These are phyloP conservation scores for Gibbula magus DNA, from an alignment of 2,888 invertebrate species.

Conservation along the genomic window DNA sequence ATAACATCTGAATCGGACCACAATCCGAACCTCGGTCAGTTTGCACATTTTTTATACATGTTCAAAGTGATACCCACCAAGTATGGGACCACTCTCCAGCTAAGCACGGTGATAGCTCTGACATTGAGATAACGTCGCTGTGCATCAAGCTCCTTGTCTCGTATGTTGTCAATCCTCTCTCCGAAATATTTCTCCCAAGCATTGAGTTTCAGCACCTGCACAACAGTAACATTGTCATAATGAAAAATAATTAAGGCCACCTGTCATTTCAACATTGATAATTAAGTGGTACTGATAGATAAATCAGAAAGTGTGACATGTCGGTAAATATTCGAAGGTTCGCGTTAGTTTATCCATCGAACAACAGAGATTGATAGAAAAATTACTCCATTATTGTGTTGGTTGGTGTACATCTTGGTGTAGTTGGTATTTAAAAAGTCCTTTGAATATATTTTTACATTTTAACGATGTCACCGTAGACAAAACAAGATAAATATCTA, in stretches of 20 bases:
- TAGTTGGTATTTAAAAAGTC: too few relatives aligned
- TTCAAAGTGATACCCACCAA: not conserved
- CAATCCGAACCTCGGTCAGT: too few relatives aligned
- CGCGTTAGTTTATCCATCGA: too few relatives aligned
- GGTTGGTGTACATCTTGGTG: too few relatives aligned
- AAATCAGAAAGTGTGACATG: not conserved
- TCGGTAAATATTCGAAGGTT: too few relatives aligned
- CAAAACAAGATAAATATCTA: too few relatives aligned
- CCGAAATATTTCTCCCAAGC: slow-evolving; percentile 19
- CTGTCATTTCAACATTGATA: not conserved
- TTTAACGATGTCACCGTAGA: too few relatives aligned
- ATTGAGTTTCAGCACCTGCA: slow-evolving; percentile 1
- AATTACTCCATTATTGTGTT: too few relatives aligned
- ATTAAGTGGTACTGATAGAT: not conserved
- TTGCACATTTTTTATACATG: too few relatives aligned
- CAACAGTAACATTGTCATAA: not conserved
- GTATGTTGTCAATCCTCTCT: not conserved
- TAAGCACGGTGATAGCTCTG: not conserved
- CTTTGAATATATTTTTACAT: too few relatives aligned
- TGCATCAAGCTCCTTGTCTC: not conserved
- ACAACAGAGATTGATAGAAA: too few relatives aligned
- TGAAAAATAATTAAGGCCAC: not conserved
- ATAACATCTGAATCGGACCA: too few relatives aligned
- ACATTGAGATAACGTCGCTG: not conserved
- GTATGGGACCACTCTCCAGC: not conserved